Percentiles rank a stretch among this genome's conserved stretches.
Conservation (phyloP, 2,113 vertebrate genomes). For the Casuarius casuarius region DNA sequence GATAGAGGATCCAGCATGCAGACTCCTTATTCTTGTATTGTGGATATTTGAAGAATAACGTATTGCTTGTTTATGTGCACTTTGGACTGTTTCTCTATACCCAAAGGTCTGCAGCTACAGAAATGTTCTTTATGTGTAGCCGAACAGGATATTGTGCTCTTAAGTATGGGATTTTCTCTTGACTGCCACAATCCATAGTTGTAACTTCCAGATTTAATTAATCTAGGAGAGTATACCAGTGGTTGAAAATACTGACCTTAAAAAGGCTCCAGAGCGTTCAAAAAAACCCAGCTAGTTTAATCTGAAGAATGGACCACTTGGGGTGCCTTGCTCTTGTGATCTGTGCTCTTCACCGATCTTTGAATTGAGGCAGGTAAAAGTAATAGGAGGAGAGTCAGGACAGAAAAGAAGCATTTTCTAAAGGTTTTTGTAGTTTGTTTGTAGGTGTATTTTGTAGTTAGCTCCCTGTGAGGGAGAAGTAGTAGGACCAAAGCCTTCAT, state of each 20-base stretch:
- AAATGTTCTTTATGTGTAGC: neutral
- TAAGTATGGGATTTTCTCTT: neutral
- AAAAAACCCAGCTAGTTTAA: neutral
- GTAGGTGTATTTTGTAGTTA: neutral
- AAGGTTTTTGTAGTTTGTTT: neutral
- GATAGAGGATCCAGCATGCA: neutral
- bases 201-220: neutral
- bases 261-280: neutral
- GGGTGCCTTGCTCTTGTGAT: neutral
- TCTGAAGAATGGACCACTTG: accelerated
- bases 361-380: neutral
- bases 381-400: neutral
- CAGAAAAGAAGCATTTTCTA: neutral
- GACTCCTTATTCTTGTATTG: neutral
- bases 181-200: neutral
- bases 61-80: neutral
- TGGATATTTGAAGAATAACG: neutral
- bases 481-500: neutral
- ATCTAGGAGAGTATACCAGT: neutral
- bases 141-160: neutral
- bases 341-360: neutral
- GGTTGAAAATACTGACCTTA: neutral
- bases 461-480: neutral
- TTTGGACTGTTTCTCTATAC: neutral
- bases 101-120: neutral